Conservation (phyloP, 2,888 invertebrate species). For the Willowsia nigromaculata region DNA sequence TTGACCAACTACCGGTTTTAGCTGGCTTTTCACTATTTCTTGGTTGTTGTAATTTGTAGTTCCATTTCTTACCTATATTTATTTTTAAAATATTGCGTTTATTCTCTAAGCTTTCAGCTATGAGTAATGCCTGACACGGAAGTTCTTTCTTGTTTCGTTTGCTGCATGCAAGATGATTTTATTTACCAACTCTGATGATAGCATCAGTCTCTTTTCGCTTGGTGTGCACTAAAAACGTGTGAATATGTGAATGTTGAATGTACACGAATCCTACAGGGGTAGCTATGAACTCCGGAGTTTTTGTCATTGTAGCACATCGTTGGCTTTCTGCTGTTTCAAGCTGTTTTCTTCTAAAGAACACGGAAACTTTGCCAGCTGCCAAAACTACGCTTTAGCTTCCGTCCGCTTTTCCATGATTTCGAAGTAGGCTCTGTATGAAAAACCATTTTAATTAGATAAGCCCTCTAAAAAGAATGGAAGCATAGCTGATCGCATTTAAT, state of each 20-base stretch:
- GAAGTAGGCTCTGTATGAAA: neutral
- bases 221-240: neutral
- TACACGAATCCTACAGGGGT: too few species aligned
- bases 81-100: neutral
- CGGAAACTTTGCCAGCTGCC: constrained; percentile 58
- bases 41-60: neutral
- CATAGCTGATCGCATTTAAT: constrained; percentile 26
- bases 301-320: neutral
- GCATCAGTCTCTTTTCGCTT: neutral
- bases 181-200: constrained; percentile 4
- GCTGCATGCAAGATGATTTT: constrained; percentile 43
- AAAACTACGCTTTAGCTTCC: neutral
- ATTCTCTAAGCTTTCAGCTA: too few species aligned
- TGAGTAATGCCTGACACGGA: constrained; percentile 40
- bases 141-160: neutral
- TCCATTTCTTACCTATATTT: neutral
- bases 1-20: neutral
- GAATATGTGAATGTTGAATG: too few species aligned
- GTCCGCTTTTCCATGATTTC: neutral
- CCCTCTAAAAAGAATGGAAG: constrained; percentile 2
- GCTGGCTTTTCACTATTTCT: neutral
- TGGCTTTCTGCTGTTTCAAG: neutral
- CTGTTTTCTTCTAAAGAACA: neutral
- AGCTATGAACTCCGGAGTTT: too few species aligned
- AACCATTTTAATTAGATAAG: constrained; percentile 47